phyloP scores from a whole-genome alignment of 2,797 vertebrate species.

The Petrocephalus schoutedeni region DNA sequence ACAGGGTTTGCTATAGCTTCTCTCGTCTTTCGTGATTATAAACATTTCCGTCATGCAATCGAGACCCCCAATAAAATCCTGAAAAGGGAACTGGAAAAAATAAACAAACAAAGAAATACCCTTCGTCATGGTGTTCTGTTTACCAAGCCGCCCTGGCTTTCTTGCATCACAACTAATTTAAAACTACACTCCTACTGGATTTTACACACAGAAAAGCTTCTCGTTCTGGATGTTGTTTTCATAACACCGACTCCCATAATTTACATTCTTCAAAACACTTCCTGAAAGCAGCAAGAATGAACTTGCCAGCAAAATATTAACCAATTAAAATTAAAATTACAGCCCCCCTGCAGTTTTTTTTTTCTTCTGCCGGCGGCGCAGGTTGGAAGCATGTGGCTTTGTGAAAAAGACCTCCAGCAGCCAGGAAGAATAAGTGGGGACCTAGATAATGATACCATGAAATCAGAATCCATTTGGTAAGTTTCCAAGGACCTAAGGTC shows the following conservation, averaged over 20 bases:
- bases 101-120: neutral
- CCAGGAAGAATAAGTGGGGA: neutral
- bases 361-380: neutral
- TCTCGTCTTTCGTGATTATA: neutral
- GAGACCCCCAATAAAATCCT: neutral
- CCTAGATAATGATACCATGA: neutral
- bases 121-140: neutral
- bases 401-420: neutral
- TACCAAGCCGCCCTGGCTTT: neutral
- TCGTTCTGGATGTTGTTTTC: neutral
- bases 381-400: neutral
- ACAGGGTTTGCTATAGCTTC: neutral
- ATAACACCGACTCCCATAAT: neutral
- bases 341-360: neutral
- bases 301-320: neutral
- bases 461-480: neutral
- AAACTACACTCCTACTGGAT: neutral
- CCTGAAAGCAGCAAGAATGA: neutral
- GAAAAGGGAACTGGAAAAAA: neutral
- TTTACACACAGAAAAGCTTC: neutral
- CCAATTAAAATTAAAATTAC: neutral
- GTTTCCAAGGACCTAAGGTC: neutral
- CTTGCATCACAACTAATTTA: neutral
- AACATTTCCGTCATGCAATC: neutral
- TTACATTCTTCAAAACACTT: neutral